Evolutionary conservation across 2,113 vertebrate genomes (phyloP).

Genomic region (Bambusicola thoracicus): DNA sequence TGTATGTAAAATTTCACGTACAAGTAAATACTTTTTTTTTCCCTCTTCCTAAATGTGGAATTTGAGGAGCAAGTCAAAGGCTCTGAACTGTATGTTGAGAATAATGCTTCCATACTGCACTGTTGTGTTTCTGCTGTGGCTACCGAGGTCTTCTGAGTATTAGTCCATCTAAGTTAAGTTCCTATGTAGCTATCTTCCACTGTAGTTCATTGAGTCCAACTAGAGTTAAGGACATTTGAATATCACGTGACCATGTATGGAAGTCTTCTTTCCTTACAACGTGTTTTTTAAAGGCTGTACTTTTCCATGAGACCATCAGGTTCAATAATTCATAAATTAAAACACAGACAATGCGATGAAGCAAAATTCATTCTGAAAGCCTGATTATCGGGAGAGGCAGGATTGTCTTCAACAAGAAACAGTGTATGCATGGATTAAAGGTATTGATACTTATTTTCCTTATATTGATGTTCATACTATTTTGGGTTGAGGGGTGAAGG

Average conservation of each 20-base stretch:
- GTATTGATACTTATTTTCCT: not conserved
- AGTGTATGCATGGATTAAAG: rapidly evolving
- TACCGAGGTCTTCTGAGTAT: not conserved
- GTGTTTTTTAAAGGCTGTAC: not conserved
- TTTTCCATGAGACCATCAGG: not conserved
- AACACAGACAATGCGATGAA: not conserved
- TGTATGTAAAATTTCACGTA: not conserved
- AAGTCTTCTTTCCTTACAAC: not conserved
- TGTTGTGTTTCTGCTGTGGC: not conserved
- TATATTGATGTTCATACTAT: not conserved
- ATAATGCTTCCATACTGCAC: not conserved
- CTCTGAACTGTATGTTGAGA: not conserved
- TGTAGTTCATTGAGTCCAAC: not conserved
- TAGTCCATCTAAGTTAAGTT: not conserved
- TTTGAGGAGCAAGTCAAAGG: not conserved
- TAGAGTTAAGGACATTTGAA: not conserved
- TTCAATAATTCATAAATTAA: not conserved
- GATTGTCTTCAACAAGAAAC: not conserved
- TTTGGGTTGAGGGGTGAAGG: not conserved
- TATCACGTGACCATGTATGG: not conserved
- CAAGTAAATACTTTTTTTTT: not conserved
- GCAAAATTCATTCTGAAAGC: not conserved
- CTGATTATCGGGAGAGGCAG: not conserved
- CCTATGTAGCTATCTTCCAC: not conserved
- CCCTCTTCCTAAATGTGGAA: not conserved